A percentile compares a stretch with the other conserved stretches of the same genome.
Conservation (phyloP, 1,140 invertebrate species). For the Magallana gigas region DNA sequence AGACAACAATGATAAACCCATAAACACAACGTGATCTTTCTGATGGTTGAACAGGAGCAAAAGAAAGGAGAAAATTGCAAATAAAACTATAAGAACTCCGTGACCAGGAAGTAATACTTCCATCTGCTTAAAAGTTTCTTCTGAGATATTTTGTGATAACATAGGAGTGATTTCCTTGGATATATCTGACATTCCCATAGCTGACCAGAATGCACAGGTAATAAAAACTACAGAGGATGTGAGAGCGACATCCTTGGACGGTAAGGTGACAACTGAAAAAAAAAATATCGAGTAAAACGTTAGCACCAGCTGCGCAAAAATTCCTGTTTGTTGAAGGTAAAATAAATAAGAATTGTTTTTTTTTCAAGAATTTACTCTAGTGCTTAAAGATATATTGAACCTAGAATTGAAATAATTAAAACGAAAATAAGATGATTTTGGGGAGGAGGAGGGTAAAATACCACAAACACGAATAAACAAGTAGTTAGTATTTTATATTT, state of each 20-base stretch:
- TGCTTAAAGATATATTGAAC: no score
- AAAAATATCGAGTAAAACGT: not conserved
- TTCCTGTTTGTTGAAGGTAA: no score
- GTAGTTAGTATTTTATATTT: no score
- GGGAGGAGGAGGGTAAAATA: no score
- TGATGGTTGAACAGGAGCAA: constrained; percentile 55
- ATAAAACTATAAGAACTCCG: constrained; percentile 61
- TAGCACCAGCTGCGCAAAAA: no score
- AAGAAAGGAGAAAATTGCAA: constrained; percentile 61
- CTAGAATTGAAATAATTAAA: no score
- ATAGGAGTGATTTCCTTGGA: constrained; percentile 52
- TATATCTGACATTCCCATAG: constrained; percentile 64
- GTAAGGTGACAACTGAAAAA: constrained; percentile 63
- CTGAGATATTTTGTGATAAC: not conserved
- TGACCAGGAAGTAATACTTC: constrained; percentile 68
- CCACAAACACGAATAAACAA: no score
- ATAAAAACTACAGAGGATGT: constrained; percentile 61
- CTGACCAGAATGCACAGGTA: constrained; percentile 61
- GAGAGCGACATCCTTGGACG: constrained; percentile 54
- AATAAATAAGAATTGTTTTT: no score
- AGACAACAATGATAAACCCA: constrained; percentile 58
- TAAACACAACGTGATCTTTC: constrained; percentile 57
- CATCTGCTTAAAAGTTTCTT: constrained; percentile 34
- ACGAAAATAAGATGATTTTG: no score
- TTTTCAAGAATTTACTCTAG: no score